These are phyloP conservation scores for Sphaerodactylus townsendi DNA, from an alignment of 2,113 vertebrate species.

Conservation along the genomic window DNA sequence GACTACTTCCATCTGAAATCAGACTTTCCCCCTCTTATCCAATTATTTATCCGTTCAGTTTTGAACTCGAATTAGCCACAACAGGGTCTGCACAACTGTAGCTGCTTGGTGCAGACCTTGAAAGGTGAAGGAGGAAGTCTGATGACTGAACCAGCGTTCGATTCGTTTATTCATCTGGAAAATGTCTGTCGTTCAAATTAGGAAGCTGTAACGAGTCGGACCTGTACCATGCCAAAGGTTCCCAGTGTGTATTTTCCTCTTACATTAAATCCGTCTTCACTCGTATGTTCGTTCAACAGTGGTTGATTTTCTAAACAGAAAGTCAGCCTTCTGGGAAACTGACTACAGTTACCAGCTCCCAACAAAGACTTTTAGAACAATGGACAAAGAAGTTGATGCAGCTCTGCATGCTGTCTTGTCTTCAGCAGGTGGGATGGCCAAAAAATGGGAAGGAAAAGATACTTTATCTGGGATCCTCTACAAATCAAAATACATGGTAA, in stretches of 20 bases:
- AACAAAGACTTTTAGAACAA: neutral
- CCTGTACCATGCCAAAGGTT: neutral
- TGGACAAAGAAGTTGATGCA: neutral
- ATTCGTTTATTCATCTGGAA: neutral
- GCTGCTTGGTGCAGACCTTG: slow-evolving; percentile 30
- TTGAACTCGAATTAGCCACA: slow-evolving; percentile 39
- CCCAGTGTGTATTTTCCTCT: neutral
- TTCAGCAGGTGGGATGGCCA: no score
- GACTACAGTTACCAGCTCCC: neutral
- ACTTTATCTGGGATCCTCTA: no score
- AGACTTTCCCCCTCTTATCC: slow-evolving; percentile 20
- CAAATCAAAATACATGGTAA: no score
- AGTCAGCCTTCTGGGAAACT: neutral
- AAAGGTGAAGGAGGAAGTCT: neutral
- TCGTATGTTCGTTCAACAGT: neutral
- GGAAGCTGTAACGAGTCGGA: neutral
- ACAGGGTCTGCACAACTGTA: neutral
- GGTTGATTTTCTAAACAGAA: neutral
- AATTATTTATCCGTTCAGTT: slow-evolving; percentile 41
- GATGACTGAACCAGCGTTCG: neutral
- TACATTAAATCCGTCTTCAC: neutral
- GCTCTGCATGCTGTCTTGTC: no score
- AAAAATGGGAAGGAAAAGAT: no score
- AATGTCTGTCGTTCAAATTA: neutral
- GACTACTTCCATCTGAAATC: slow-evolving; percentile 22